Evolutionary conservation across 2,113 vertebrate genomes (phyloP).

Genomic region (Bambusicola thoracicus): DNA sequence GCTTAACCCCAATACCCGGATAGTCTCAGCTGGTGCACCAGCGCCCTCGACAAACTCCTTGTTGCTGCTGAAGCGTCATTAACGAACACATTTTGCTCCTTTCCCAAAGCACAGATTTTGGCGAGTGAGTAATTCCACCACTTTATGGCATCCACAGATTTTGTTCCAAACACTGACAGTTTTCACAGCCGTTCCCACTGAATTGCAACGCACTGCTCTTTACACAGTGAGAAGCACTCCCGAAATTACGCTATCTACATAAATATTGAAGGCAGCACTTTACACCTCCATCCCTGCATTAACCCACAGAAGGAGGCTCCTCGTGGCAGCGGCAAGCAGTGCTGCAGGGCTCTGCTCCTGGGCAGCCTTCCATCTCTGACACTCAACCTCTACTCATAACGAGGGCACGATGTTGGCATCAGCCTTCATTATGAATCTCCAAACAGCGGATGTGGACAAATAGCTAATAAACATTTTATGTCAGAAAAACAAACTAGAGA

Average conservation of each 20-base stretch:
- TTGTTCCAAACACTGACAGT: conserved; percentile 66
- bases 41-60: conserved; percentile 45
- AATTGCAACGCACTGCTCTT: conserved; percentile 48
- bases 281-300: background rate
- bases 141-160: conserved; percentile 62
- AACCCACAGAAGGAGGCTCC: background rate
- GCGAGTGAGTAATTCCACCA: conserved; percentile 58
- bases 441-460: background rate
- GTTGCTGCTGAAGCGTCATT: conserved; percentile 25
- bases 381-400: background rate
- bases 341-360: background rate
- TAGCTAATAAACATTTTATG: background rate
- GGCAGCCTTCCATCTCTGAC: background rate
- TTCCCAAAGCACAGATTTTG: conserved; percentile 59
- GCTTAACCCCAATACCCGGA: background rate
- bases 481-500: background rate
- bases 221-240: conserved; percentile 29
- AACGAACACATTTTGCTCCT: conserved; percentile 38
- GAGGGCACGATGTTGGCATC: background rate
- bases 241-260: conserved; percentile 25
- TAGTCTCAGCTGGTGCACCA: background rate
- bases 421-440: background rate
- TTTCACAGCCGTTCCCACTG: conserved; percentile 59
- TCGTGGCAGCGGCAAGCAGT: background rate
- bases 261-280: conserved; percentile 59